Conservation (phyloP, 2,113 vertebrate genomes). For the Cephalopterus ornatus region DNA sequence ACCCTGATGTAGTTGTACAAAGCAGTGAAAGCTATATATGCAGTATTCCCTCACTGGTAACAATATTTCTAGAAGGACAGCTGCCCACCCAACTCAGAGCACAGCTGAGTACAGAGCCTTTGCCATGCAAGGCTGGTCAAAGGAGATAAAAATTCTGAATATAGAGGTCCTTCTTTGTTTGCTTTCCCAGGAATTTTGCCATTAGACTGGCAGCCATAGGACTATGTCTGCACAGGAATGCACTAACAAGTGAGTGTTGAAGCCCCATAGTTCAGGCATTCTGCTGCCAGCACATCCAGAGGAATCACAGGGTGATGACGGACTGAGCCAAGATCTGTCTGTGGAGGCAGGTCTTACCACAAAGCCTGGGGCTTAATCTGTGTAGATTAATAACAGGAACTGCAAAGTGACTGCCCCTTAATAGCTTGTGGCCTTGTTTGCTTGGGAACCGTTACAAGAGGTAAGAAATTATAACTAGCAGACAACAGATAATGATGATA, state of each 20-base stretch:
- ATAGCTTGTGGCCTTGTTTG: background rate
- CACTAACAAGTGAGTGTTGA: background rate
- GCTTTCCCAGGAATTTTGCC: background rate
- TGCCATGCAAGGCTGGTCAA: background rate
- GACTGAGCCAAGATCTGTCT: background rate
- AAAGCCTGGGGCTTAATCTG: background rate
- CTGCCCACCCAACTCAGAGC: background rate
- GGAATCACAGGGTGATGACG: accelerated
- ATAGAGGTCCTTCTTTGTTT: background rate
- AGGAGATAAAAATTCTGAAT: background rate
- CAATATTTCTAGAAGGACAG: background rate
- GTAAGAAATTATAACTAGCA: background rate
- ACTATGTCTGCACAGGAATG: background rate
- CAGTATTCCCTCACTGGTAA: background rate
- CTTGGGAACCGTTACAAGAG: background rate
- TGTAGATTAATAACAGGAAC: background rate
- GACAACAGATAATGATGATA: background rate
- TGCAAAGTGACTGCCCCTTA: background rate
- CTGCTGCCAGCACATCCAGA: background rate
- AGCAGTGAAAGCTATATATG: background rate
- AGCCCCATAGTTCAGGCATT: background rate
- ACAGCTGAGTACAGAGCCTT: background rate
- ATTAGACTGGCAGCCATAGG: background rate
- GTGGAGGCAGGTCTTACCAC: background rate
- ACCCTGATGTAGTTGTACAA: background rate